These are phyloP conservation scores for Ceryle rudis DNA, from an alignment of 2,797 vertebrate genomes.

Conservation along the genomic window DNA sequence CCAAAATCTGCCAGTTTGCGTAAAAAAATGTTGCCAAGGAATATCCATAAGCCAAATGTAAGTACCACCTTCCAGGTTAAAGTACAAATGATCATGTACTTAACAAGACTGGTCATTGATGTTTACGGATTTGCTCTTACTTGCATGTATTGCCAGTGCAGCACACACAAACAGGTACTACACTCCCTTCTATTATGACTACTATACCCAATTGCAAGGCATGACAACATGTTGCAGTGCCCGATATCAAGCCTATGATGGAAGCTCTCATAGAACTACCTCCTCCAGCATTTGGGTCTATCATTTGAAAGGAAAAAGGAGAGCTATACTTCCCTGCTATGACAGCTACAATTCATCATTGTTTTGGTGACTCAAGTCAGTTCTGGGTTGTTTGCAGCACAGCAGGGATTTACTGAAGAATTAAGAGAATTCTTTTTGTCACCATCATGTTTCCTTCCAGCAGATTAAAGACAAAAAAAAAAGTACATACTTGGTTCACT, in stretches of 20 bases:
- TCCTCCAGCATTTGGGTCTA: neutral
- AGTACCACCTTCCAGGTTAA: neutral
- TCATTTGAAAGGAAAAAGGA: neutral
- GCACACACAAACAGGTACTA: fast-evolving
- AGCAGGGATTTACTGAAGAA: neutral
- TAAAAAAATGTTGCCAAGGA: neutral
- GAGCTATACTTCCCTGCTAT: neutral
- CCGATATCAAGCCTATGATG: neutral
- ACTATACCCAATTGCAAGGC: neutral
- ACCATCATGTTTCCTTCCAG: neutral
- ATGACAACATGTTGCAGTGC: neutral
- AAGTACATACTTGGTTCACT: neutral
- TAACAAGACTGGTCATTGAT: neutral
- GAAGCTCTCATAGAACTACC: neutral
- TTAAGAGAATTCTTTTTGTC: neutral
- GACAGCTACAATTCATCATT: neutral
- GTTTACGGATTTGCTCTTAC: neutral
- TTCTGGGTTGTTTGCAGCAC: neutral
- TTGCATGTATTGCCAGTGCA: neutral
- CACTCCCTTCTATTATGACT: neutral
- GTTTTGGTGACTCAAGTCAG: neutral
- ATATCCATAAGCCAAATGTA: neutral
- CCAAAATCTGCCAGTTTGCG: neutral
- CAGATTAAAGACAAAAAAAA: neutral
- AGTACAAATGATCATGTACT: neutral